A percentile compares a stretch with the other conserved stretches of the same genome.
Evolutionary conservation across 2,888 invertebrate species (phyloP).

Genomic region (Rhamphomyia laevipes): DNA sequence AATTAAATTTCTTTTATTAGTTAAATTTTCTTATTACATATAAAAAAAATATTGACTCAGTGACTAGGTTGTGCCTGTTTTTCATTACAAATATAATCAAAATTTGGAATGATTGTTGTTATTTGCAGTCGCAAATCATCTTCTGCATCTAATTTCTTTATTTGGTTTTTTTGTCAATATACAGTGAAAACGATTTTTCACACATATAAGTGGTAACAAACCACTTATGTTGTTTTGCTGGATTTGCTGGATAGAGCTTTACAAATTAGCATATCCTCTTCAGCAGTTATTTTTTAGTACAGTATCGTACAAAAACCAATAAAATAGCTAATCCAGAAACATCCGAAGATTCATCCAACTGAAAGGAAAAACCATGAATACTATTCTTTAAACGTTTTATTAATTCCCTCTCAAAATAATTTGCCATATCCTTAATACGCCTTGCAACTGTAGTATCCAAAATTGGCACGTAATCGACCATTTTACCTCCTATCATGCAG

Average conservation of each 20-base stretch:
- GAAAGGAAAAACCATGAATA: background rate
- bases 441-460: background rate
- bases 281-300: background rate
- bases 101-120: too few relatives aligned
- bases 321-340: background rate
- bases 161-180: too few relatives aligned
- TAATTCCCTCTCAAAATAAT: background rate
- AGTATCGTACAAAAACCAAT: background rate
- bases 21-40: too few relatives aligned
- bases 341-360: background rate
- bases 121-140: too few relatives aligned
- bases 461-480: background rate
- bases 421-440: background rate
- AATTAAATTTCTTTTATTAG: too few relatives aligned
- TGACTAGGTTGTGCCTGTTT: too few relatives aligned
- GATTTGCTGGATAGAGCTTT: background rate
- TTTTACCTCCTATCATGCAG: background rate
- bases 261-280: background rate
- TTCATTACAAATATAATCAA: too few relatives aligned
- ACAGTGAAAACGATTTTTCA: too few relatives aligned
- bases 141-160: too few relatives aligned
- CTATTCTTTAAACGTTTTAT: background rate
- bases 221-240: too few relatives aligned
- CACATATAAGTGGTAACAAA: too few relatives aligned
- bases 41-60: too few relatives aligned